Evolutionary conservation across 1,140 invertebrate genomes (phyloP), one percentile per base, ranked within the genome.

Genomic region (Stegodyphus dumicola): DNA sequence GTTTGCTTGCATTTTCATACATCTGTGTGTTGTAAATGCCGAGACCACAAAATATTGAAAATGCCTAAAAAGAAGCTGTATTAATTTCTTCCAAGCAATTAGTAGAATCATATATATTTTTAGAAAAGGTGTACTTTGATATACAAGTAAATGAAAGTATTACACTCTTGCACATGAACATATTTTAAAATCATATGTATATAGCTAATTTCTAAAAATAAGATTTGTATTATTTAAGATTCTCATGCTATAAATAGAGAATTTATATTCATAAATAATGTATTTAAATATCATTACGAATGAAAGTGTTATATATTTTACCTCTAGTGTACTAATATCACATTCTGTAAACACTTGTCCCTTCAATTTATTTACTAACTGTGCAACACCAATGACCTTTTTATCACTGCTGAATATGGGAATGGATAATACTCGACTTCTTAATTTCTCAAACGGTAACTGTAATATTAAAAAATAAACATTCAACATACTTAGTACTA

Each of bases 11-110:
- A 86, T 96, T 96, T 90, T 99, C 97, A 90, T 98, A 99, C 94
- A 98, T 97, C 90, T 98, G 96, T 0, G 97, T 98, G 89, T 99
- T 99, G 90, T 98, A 96, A 84, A 99, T 99, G 0, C 97, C 97
- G 33, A 98, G 92, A 11, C 97, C 97, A 90, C 97, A 99, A 90
- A 99, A 99, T 85, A 99, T 98, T 52, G 97, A 96, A 91, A 99
- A 99, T 5, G 97, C 97, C 91, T 92, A 85, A 18, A 89, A 89
- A 77, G 64, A 79, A 67, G 80, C n/a, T 2, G 56, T 10, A 60
- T 60, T 60, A 9, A 60, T 60, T 60, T 60, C 0, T 60, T 33
- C 33, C 33, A 33, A 33, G 33, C 33, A 1, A 33, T 33, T 33
- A 33, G 33, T 33, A 33, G 33, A 33, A 33, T 33, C 33, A 33